Base-by-base conservation (phyloP, 64 coral and sea anemone genomes). In the Astreopora myriophthalma region DNA sequence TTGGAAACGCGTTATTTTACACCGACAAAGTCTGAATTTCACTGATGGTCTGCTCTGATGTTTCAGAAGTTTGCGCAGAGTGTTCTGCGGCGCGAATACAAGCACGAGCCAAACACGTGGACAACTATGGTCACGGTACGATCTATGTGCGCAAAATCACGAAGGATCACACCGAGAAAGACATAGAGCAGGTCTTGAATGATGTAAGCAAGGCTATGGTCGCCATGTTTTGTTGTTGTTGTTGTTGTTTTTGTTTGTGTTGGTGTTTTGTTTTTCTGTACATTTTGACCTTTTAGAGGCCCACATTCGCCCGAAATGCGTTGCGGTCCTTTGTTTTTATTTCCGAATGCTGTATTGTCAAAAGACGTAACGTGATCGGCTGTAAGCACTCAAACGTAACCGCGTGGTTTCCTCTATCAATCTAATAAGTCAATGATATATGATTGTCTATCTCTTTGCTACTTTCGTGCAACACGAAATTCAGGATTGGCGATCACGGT, bases 101-200 rank as follows among this genome's bases (percentile, higher is more conserved):
- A n/a, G 95, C 86, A 24, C 65, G 89, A 79, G 91, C 86, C 16
- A 87, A 88, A 66, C 71, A 79, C 58, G 75, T 83, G 14, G 95
- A 96, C 72, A 76, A 96, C 75, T 96, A 93, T 64, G 44, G 95
- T 44, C 88, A 90, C 25, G 95, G 91, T 26, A 96, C 91, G 32
- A 96, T 96, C 16, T 96, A 76, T 27, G 81, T 96, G 13, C 95
- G 95, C 34, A 96, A 96, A 90, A 84, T 96, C 44, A 96, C 95
- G 2, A 82, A 96, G 27, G 95, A 96, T 29, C 95, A 96, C 61
- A 88, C 76, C 14, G 76, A 80, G 4, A 80, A 89, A 36, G 87
- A 89, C 9, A 83, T 96, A 33, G 73, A 96, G 34, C 90, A 88
- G 65, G 79, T 5, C 37, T 80, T 93, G 58, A 73, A 89, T 39